phyloP scores from a whole-genome alignment of 1,140 invertebrate species.

The Aphis gossypii region DNA sequence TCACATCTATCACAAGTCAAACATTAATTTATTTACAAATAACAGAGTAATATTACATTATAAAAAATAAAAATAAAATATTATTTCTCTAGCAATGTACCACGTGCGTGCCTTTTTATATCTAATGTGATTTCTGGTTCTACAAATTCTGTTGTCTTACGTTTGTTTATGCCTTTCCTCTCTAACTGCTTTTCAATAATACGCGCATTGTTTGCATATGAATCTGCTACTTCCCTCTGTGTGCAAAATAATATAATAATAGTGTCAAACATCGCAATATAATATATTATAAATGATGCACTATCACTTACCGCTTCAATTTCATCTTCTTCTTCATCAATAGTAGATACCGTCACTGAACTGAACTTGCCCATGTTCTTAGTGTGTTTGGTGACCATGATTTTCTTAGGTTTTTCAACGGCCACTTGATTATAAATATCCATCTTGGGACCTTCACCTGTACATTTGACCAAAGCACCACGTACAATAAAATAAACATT shows the following conservation, averaged over 20 bases:
- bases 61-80: neutral
- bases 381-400: conserved; percentile 96
- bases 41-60: neutral
- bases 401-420: conserved; percentile 81
- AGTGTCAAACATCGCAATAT: neutral
- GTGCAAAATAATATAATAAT: conserved; percentile 60
- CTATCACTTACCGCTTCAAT: conserved; percentile 77
- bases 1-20: neutral
- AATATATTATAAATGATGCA: neutral
- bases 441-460: conserved; percentile 77
- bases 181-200: conserved; percentile 98
- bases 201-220: conserved; percentile 96
- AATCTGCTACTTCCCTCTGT: conserved; percentile 93
- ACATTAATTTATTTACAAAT: conserved; percentile 1
- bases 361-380: conserved; percentile 99
- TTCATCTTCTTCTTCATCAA: conserved; percentile 92
- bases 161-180: conserved; percentile 92
- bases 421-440: conserved; percentile 84
- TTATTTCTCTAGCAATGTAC: conserved; percentile 72
- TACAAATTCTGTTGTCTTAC: conserved; percentile 69
- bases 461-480: conserved; percentile 72
- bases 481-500: conserved; percentile 88
- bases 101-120: conserved; percentile 71
- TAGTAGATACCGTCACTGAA: conserved; percentile 98
- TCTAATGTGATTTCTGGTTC: conserved; percentile 67